phyloP scores from a whole-genome alignment of 2,113 vertebrate genomes.

The Melospiza georgiana region DNA sequence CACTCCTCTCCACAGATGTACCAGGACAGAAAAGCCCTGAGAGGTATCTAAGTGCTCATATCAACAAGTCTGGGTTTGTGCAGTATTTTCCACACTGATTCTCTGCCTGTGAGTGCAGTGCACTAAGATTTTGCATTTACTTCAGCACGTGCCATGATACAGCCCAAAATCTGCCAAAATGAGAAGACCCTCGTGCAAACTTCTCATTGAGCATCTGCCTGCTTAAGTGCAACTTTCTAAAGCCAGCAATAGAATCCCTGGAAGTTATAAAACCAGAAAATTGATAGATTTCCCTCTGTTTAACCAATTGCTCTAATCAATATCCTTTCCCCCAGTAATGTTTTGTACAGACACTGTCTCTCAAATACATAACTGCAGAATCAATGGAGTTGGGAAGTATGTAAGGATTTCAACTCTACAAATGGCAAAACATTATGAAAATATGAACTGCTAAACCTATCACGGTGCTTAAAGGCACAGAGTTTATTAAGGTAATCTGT shows the following conservation, averaged over 20 bases:
- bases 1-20: not conserved
- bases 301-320: conserved; percentile 11
- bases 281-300: not conserved
- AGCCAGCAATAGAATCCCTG: not conserved
- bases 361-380: conserved; percentile 45
- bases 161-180: not conserved
- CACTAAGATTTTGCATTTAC: not conserved
- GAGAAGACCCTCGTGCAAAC: not conserved
- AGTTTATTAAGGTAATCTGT: not conserved
- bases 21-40: not conserved
- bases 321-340: not conserved
- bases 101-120: not conserved
- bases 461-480: conserved; percentile 11
- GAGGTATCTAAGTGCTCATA: not conserved
- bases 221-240: not conserved
- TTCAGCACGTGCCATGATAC: fast-evolving
- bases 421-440: conserved; percentile 55
- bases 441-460: conserved; percentile 67
- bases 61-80: not conserved
- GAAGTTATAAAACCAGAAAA: not conserved
- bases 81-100: not conserved
- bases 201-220: not conserved
- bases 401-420: conserved; percentile 61
- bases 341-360: conserved; percentile 15
- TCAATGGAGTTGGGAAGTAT: conserved; percentile 59